Percentiles rank a stretch among this genome's conserved stretches.
phyloP scores from a whole-genome alignment of 1,140 invertebrate genomes.

The Orchesella cincta region DNA sequence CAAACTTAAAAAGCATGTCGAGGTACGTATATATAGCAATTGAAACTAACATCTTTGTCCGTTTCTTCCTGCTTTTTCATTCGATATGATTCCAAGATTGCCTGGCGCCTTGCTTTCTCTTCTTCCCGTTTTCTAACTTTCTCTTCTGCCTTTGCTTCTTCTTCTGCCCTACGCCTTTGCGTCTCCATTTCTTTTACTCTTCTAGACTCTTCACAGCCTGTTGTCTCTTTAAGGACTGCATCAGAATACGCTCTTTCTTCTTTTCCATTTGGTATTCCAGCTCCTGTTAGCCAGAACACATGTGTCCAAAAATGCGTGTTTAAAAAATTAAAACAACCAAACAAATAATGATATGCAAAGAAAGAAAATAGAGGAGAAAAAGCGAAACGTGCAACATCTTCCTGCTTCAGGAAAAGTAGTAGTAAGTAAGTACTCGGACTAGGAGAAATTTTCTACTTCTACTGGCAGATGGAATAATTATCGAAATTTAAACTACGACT shows the following conservation, averaged over 20 bases:
- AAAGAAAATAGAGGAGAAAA: constrained; percentile 19
- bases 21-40: neutral
- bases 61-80: constrained; percentile 92
- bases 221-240: constrained; percentile 79
- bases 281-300: too few species aligned
- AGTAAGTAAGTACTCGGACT: too few species aligned
- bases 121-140: constrained; percentile 84
- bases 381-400: constrained; percentile 20
- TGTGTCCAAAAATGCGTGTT: too few species aligned
- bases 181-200: constrained; percentile 81
- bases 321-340: constrained; percentile 36
- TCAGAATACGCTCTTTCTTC: constrained; percentile 84
- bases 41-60: constrained; percentile 68
- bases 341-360: constrained; percentile 33
- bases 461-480: neutral
- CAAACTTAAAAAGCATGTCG: neutral
- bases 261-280: constrained; percentile 84
- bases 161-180: constrained; percentile 72
- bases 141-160: constrained; percentile 82
- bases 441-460: neutral
- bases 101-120: constrained; percentile 78
- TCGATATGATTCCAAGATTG: constrained; percentile 86
- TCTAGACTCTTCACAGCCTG: constrained; percentile 86
- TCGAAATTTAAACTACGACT: too few species aligned
- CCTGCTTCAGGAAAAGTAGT: neutral